A percentile compares a stretch with the other conserved stretches of the same genome.
phyloP scores from a whole-genome alignment of 2,113 vertebrate species.

The Datnioides undecimradiatus region DNA sequence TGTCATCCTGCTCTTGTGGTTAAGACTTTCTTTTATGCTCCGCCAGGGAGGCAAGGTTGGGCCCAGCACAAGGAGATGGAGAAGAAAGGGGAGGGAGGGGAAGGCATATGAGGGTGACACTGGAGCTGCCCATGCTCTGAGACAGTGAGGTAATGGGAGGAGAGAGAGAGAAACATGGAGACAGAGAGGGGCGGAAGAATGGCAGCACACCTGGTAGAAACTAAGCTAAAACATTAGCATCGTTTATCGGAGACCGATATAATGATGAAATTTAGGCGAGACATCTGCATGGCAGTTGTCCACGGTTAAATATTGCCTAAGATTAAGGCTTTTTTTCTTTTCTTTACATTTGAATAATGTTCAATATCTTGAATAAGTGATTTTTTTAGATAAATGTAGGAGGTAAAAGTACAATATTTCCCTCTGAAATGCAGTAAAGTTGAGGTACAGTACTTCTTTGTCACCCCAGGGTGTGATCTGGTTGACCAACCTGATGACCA shows the following conservation, averaged over 20 bases:
- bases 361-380: too few species aligned
- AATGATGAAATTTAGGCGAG: not conserved
- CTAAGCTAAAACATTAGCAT: not conserved
- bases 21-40: slow-evolving; percentile 59
- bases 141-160: slow-evolving; percentile 72
- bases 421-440: not conserved
- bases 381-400: too few species aligned
- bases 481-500: not conserved
- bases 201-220: slow-evolving; percentile 36
- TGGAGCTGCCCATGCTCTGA: slow-evolving; percentile 52
- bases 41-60: slow-evolving; percentile 61
- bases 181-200: slow-evolving; percentile 1
- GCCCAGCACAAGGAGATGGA: slow-evolving; percentile 37
- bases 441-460: not conserved
- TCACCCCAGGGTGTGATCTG: not conserved
- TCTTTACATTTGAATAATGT: not conserved
- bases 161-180: slow-evolving; percentile 36
- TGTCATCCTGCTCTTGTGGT: slow-evolving; percentile 63
- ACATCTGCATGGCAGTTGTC: not conserved
- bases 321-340: too few species aligned
- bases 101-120: slow-evolving; percentile 11
- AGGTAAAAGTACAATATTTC: not conserved
- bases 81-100: slow-evolving; percentile 23
- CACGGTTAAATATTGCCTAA: not conserved
- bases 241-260: slow-evolving; percentile 26